Conservation (phyloP, 1,140 invertebrate species). For the Metopolophium dirhodum region DNA sequence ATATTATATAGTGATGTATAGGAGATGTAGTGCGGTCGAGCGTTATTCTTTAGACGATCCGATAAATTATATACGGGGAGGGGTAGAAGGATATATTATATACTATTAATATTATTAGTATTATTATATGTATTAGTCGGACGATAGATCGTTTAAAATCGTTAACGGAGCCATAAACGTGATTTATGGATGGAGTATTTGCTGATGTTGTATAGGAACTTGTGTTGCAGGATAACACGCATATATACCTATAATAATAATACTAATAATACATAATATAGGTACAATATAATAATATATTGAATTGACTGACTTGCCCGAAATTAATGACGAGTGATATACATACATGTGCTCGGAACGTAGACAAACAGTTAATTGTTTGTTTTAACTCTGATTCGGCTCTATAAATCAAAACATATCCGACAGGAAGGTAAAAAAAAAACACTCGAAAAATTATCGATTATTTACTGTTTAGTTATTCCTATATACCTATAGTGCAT, state of each 20-base stretch:
- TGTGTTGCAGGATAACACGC: background rate
- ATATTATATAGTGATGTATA: background rate
- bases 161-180: background rate
- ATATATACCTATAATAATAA: background rate
- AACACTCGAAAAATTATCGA: background rate
- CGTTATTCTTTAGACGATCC: background rate
- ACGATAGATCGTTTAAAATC: background rate
- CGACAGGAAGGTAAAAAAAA: background rate
- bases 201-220: background rate
- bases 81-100: background rate
- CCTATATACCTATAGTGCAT: background rate
- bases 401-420: background rate
- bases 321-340: background rate
- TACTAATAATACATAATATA: too few relatives aligned
- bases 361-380: background rate
- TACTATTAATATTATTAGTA: background rate
- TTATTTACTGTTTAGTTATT: background rate
- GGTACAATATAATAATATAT: background rate
- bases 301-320: background rate
- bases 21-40: background rate
- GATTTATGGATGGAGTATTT: background rate
- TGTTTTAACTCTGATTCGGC: background rate
- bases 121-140: background rate
- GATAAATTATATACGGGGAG: background rate
- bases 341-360: background rate